Evolutionary conservation across 2,113 vertebrate genomes (phyloP).

Genomic region (Cervus canadensis): DNA sequence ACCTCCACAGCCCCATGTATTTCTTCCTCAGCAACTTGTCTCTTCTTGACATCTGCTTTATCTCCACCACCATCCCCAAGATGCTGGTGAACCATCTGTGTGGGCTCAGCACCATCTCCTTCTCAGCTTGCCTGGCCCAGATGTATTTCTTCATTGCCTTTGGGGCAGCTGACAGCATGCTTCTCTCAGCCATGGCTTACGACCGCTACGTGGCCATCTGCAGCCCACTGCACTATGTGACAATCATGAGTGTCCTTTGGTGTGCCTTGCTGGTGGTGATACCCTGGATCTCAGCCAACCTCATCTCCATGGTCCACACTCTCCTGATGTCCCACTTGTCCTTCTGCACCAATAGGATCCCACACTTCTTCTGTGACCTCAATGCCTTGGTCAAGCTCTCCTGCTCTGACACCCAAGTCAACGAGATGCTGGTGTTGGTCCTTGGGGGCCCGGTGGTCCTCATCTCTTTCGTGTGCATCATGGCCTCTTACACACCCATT

Average conservation of each 20-base stretch:
- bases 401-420: constrained; percentile 28
- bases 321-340: background rate
- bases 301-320: constrained; percentile 11
- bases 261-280: background rate
- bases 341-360: constrained; percentile 39
- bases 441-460: background rate
- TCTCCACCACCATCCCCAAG: constrained; percentile 30
- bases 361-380: constrained; percentile 60
- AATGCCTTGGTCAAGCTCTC: constrained; percentile 48
- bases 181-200: constrained; percentile 16
- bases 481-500: constrained; percentile 35
- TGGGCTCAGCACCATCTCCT: background rate
- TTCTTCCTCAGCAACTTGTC: constrained; percentile 33
- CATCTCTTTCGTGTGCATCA: background rate
- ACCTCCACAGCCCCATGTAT: constrained; percentile 11
- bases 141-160: constrained; percentile 46
- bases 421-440: constrained; percentile 25
- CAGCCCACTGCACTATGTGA: background rate
- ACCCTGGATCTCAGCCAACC: constrained; percentile 24
- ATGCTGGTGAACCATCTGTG: constrained; percentile 35
- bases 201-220: constrained; percentile 37
- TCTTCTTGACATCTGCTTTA: constrained; percentile 16
- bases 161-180: constrained; percentile 26
- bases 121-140: constrained; percentile 1
- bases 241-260: background rate